Percentiles rank a stretch among this genome's conserved stretches.
Conservation (phyloP, 2,888 invertebrate genomes). For the Agapetus fuscipes region DNA sequence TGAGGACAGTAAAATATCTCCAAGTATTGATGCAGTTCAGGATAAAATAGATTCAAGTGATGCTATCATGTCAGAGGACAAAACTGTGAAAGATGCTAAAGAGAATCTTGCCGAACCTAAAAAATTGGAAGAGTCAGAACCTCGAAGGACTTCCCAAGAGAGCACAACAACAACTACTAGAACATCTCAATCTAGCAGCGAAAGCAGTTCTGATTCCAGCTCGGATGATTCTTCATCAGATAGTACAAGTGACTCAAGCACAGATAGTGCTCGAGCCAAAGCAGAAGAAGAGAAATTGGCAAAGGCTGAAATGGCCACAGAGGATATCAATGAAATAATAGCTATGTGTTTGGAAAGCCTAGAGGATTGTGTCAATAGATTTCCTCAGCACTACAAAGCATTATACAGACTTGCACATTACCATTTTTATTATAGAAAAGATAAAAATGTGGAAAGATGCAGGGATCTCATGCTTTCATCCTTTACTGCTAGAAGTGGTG, state of each 20-base stretch:
- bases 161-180: constrained; percentile 34
- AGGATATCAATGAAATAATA: constrained; percentile 52
- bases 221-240: constrained; percentile 47
- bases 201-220: constrained; percentile 43
- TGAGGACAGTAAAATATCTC: too few species aligned
- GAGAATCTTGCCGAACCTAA: background rate
- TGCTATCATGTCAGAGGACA: background rate
- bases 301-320: constrained; percentile 35
- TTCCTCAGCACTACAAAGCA: constrained; percentile 89
- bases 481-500: constrained; percentile 55
- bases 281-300: constrained; percentile 39
- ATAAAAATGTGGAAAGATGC: constrained; percentile 59
- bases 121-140: constrained; percentile 17
- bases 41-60: too few species aligned
- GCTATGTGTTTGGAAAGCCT: constrained; percentile 64
- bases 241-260: constrained; percentile 42
- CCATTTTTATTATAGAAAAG: constrained; percentile 62
- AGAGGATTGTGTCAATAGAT: constrained; percentile 74
- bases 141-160: constrained; percentile 32
- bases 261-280: constrained; percentile 42
- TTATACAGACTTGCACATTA: constrained; percentile 79
- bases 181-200: constrained; percentile 29
- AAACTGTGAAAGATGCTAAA: constrained; percentile 1
- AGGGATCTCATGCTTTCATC: constrained; percentile 61
- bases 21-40: too few species aligned